A percentile compares a stretch with the other conserved stretches of the same genome.
These are phyloP conservation scores for Calonectris borealis DNA, from an alignment of 2,113 vertebrate genomes.

Conservation along the genomic window DNA sequence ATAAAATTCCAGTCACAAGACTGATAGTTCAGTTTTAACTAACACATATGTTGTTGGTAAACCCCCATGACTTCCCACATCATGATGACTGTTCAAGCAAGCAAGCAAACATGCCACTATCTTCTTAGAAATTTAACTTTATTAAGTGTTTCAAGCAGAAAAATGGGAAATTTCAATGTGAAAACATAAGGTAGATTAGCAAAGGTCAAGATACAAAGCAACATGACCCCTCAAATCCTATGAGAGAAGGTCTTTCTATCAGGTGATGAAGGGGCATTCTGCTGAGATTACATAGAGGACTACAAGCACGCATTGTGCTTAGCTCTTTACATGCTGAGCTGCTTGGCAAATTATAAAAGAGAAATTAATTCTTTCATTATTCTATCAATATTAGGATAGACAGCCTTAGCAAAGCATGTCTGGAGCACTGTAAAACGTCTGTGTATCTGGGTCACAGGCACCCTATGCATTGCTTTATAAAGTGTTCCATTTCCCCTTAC, in stretches of 20 bases:
- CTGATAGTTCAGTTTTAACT: not conserved
- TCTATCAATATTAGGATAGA: not conserved
- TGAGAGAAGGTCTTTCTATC: not conserved
- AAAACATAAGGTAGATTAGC: not conserved
- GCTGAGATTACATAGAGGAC: not conserved
- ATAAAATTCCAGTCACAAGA: not conserved
- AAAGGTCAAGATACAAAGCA: constrained; percentile 7
- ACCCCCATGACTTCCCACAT: not conserved
- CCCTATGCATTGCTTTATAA: not conserved
- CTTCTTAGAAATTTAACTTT: not conserved
- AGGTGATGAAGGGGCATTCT: not conserved
- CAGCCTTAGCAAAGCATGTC: not conserved
- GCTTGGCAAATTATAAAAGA: not conserved
- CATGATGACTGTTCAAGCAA: not conserved
- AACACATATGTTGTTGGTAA: not conserved
- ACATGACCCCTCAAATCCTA: not conserved
- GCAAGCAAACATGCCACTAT: not conserved
- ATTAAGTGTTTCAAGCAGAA: not conserved
- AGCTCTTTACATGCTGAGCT: not conserved
- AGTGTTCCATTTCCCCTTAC: not conserved
- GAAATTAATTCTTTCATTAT: not conserved
- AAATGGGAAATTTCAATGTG: not conserved
- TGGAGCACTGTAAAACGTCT: not conserved
- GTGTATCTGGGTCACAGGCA: not conserved
- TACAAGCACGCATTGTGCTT: not conserved